Evolutionary conservation across 2,888 invertebrate species (phyloP), one percentile per base, ranked within the genome.

Genomic region (Bruchidius siliquastri): DNA sequence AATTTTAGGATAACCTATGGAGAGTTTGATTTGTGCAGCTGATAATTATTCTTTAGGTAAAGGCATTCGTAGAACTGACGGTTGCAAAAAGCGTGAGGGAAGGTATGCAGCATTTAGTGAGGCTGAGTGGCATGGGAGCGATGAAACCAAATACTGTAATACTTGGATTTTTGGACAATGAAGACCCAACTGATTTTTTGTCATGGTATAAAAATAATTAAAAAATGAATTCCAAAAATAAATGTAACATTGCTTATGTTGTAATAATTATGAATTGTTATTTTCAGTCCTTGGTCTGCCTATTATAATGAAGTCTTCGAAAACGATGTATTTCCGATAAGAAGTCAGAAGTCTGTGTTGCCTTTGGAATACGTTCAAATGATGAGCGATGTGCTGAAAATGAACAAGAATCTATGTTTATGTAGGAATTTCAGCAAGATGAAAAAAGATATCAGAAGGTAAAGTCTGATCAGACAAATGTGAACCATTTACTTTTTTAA

Each of bases 121-220:
- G 98, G 32, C 88, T 98, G 75, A 93, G 97, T 0, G 99, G 99
- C 2, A 92, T 99, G 84, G 99, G 99, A 0, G 99, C 99, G 20
- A 99, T 99, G 99, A 99, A 99, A 85, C 98, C 99, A 0, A 99
- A 99, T 84, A 99, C 99, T 0, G 96, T 99, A 74, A 90, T 99
- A 66, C 88, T 99, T 70, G 99, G 99, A 21, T 99, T 98, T 88
- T 91, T 96, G 78, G 98, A 99, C 72, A 89, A 91, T 13, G 76
- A 81, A 84, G 89, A 91, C 22, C 93, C 94, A 0, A 87, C 88
- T 67, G 96, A 98, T 84, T 96, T 96, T 86, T 93, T 97, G 76
- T 89, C 90, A 76, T 90, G 90, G 92, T 93, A 79, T 22, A 20
- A 26, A 70, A 67, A 70, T 71, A 69, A 70, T 20, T 49, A 49